These are phyloP conservation scores for Passerina amoena DNA, from an alignment of 2,113 vertebrate species.

Conservation along the genomic window DNA sequence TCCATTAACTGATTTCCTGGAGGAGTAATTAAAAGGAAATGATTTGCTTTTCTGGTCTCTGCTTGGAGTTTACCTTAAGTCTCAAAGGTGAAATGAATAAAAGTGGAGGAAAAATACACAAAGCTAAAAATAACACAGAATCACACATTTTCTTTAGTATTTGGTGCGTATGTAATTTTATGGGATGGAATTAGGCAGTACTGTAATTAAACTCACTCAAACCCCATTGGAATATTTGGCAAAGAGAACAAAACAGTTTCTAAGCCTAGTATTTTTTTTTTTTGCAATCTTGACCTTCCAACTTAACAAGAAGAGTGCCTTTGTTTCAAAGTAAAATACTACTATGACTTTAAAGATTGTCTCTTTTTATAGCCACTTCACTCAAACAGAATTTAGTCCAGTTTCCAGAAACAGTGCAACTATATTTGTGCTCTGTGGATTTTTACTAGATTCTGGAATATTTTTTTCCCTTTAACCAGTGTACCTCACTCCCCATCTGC, in stretches of 20 bases:
- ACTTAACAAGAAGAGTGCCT: neutral
- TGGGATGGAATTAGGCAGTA: slow-evolving; percentile 24
- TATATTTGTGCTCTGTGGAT: neutral
- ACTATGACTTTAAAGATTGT: neutral
- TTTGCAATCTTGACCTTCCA: neutral
- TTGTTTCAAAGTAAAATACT: slow-evolving; percentile 3
- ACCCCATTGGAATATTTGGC: neutral
- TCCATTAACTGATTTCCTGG: slow-evolving; percentile 66
- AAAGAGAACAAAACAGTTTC: neutral
- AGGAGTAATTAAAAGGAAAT: slow-evolving; percentile 72
- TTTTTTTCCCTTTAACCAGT: neutral
- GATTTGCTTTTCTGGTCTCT: slow-evolving; percentile 65
- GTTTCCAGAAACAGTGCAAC: neutral
- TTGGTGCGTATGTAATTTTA: neutral
- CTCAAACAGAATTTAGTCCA: neutral
- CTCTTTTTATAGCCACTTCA: neutral
- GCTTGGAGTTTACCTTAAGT: slow-evolving; percentile 47
- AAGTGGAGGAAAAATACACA: slow-evolving; percentile 34
- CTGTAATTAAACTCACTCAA: slow-evolving; percentile 26
- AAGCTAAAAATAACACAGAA: slow-evolving; percentile 54
- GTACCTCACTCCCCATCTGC: neutral
- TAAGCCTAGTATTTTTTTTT: neutral
- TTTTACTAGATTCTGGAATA: neutral
- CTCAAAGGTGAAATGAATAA: slow-evolving; percentile 61
- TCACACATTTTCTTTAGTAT: slow-evolving; percentile 40